Evolutionary conservation across 2,113 vertebrate species (phyloP).

Genomic region (Xiphophorus maculatus): DNA sequence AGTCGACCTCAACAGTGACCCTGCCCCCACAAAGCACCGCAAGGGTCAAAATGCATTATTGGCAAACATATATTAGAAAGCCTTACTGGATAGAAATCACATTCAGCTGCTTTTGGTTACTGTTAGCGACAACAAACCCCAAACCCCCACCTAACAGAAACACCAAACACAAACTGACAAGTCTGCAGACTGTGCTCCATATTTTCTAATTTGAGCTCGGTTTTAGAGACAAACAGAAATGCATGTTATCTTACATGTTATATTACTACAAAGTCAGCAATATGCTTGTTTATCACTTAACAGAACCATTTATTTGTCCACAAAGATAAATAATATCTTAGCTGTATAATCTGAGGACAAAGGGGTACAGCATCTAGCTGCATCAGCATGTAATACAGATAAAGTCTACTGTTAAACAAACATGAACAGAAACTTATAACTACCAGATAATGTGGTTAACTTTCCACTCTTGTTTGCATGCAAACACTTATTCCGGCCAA

Average conservation of each 20-base stretch:
- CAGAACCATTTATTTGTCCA: background rate
- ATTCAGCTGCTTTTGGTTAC: constrained; percentile 56
- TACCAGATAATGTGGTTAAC: background rate
- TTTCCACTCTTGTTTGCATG: too few species aligned
- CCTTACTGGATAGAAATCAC: constrained; percentile 45
- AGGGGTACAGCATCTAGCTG: background rate
- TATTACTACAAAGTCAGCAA: background rate
- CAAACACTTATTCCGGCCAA: background rate
- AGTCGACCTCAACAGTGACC: constrained; percentile 45
- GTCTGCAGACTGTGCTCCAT: background rate
- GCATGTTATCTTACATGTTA: background rate
- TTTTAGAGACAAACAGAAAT: constrained; percentile 2
- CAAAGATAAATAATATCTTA: background rate
- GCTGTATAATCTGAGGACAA: background rate
- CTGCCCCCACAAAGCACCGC: constrained; percentile 29
- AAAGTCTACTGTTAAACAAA: background rate
- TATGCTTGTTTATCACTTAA: background rate
- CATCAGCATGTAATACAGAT: background rate
- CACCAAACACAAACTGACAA: constrained; percentile 21
- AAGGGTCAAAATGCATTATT: constrained; percentile 54
- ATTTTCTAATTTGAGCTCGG: background rate
- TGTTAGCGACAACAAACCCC: constrained; percentile 16
- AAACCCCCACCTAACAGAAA: background rate
- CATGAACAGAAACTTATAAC: background rate
- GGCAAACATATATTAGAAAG: constrained; percentile 59